phyloP scores from a whole-genome alignment of 1,140 invertebrate genomes.

The Drosophila sucinea region DNA sequence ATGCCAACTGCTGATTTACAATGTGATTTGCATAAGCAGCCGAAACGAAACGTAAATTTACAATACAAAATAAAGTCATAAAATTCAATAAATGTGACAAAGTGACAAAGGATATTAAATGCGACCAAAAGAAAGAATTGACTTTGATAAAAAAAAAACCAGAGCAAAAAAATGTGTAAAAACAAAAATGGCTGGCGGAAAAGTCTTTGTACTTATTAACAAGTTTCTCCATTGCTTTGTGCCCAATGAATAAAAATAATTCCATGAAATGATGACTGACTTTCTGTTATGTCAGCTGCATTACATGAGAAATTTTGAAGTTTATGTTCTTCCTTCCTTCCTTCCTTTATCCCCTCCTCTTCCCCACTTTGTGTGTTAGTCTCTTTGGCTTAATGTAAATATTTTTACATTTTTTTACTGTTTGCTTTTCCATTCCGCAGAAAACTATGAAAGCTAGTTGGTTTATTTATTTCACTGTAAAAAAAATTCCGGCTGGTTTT shows the following conservation, averaged over 20 bases:
- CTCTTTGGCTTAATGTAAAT: conserved; percentile 6
- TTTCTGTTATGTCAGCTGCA: conserved; percentile 52
- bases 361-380: background rate
- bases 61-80: conserved; percentile 60
- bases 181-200: background rate
- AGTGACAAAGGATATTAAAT: conserved; percentile 74
- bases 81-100: conserved; percentile 72
- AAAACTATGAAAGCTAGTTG: conserved; percentile 21
- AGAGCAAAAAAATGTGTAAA: conserved; percentile 17
- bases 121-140: conserved; percentile 3
- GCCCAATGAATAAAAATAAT: conserved; percentile 61
- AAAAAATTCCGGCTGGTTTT: background rate
- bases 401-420: background rate
- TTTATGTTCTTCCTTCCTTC: background rate
- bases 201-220: conserved; percentile 27
- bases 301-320: background rate
- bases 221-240: conserved; percentile 21
- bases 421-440: conserved; percentile 11
- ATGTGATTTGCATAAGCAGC: conserved; percentile 75
- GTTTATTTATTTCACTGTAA: conserved; percentile 4
- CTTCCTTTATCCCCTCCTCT: background rate
- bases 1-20: conserved; percentile 64
- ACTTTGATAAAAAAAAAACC: background rate
- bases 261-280: conserved; percentile 57
- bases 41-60: conserved; percentile 34